Conservation (phyloP, 2,113 vertebrate genomes). For the Lophotis ruficrista region DNA sequence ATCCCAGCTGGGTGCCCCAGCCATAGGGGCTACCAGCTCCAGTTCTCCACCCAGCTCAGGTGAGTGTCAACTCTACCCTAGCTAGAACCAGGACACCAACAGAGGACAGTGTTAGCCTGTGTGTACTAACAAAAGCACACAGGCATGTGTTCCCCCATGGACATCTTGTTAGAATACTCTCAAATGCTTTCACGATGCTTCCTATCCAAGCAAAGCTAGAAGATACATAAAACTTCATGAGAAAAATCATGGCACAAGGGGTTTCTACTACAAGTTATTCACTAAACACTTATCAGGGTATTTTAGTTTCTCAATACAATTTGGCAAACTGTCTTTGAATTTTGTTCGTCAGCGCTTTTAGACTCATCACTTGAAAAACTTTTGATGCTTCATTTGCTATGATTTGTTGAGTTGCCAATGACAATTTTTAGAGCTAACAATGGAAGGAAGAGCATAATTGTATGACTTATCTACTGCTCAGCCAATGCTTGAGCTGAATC, state of each 20-base stretch:
- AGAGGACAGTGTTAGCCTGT: background rate
- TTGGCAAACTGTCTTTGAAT: background rate
- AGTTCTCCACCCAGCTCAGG: no score
- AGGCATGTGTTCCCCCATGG: background rate
- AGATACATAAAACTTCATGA: background rate
- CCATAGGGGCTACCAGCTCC: no score
- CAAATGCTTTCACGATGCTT: background rate
- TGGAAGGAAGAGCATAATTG: background rate
- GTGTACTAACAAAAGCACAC: background rate
- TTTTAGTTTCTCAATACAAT: background rate
- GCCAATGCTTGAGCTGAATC: background rate
- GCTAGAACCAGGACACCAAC: no score
- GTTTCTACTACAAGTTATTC: background rate
- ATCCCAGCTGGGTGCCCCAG: no score
- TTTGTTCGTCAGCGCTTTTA: background rate
- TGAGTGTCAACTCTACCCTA: no score
- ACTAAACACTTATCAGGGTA: background rate
- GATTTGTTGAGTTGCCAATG: background rate
- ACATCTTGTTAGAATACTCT: background rate
- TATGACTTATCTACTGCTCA: background rate
- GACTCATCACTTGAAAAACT: background rate
- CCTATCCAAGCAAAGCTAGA: background rate
- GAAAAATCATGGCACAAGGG: background rate
- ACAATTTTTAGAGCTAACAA: background rate
- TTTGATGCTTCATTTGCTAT: background rate